Evolutionary conservation across 2,113 vertebrate species (phyloP), one percentile per base, ranked within the genome.

Genomic region (Genyomyrus donnyi): DNA sequence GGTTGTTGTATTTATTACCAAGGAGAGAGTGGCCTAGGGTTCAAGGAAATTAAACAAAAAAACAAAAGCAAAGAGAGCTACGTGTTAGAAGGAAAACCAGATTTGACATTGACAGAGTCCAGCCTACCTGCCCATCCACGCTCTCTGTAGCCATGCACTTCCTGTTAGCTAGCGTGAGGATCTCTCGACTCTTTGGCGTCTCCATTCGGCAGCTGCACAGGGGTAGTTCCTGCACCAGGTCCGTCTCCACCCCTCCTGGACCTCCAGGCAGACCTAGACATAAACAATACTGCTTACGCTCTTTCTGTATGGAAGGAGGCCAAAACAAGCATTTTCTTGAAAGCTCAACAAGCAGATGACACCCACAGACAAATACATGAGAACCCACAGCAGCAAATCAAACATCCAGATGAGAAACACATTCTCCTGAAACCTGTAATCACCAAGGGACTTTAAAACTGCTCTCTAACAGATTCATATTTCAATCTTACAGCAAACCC

Each of bases 161-260:
- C 95, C 97, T 97, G 95, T 98, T 98, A n/a, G 98, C 97, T 91
- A 98, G 94, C 0, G 96, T 98, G 91, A 97, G 96, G 92, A 99
- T 97, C 95, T 99, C 98, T 3, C 98, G 96, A 94, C 98, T 98
- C 93, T 97, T 99, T 21, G 98, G 98, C 0, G 97, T 99, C 93
- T 99, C 98, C 97, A 99, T 99, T 15, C 98, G 97, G 91, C 98
- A 99, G 96, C 98, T 99, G 90, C 98, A 99, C 77, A 99, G 97
- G 10, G 98, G 98, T 0, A 99, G 97, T 89, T 99, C 98, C 94
- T 99, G 98, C 24, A 97, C 96, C 90, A 96, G 95, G 5, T 98
- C 97, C 0, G 96, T 94, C 89, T 98, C 97, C 17, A 94, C 93
- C 0, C 49, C 90, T 10, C 95, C 95, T 0, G 94, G 94, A 19